Evolutionary conservation across 1,140 invertebrate species (phyloP).

Genomic region (Orius laevigatus): DNA sequence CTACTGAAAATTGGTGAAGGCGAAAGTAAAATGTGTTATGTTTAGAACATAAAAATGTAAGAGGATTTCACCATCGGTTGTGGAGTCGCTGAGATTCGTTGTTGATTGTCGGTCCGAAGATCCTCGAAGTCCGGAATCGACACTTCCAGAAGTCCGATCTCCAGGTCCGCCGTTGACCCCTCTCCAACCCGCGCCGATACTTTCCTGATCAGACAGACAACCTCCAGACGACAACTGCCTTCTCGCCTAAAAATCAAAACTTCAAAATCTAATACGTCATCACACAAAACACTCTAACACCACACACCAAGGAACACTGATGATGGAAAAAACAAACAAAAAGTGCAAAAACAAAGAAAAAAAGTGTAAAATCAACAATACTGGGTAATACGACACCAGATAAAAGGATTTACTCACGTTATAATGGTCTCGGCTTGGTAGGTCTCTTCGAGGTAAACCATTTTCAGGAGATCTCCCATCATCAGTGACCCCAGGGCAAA

Average conservation of each 20-base stretch:
- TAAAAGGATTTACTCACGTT: constrained; percentile 12
- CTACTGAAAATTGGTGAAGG: background rate
- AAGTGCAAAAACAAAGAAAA: background rate
- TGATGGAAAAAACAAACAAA: constrained; percentile 8
- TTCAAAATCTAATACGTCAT: background rate
- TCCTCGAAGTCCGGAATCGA: constrained; percentile 68
- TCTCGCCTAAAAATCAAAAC: constrained; percentile 34
- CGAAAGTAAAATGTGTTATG: too few relatives aligned
- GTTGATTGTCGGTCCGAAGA: constrained; percentile 63
- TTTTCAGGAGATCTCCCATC: constrained; percentile 13
- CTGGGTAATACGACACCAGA: background rate
- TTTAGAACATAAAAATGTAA: background rate
- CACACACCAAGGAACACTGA: constrained; percentile 2
- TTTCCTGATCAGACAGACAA: constrained; percentile 57
- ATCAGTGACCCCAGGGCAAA: constrained; percentile 7
- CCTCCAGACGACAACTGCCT: constrained; percentile 50
- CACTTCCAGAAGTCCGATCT: constrained; percentile 67
- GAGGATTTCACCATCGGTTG: constrained; percentile 41
- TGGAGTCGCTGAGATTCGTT: constrained; percentile 58
- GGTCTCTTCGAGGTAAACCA: constrained; percentile 13
- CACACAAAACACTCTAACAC: background rate
- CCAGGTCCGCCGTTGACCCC: constrained; percentile 30
- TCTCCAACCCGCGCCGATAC: constrained; percentile 35
- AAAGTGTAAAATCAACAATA: constrained; percentile 1
- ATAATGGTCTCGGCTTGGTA: constrained; percentile 9